Conservation (phyloP, 2,888 invertebrate species). For the Cheilosia scutellata region DNA sequence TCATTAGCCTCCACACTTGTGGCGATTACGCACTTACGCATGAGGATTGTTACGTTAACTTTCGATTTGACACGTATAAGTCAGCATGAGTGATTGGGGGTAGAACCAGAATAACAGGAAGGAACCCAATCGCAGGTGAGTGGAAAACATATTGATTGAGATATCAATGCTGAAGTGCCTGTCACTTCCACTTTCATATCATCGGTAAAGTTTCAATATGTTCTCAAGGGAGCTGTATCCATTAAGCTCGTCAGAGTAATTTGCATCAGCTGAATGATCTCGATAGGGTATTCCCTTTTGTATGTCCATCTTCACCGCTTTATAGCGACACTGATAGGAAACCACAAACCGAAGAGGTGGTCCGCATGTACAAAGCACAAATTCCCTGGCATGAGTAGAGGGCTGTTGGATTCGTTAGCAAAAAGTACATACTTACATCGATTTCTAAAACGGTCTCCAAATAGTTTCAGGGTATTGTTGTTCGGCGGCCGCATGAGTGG, state of each 20-base stretch:
- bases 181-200: constrained; percentile 27
- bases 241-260: constrained; percentile 27
- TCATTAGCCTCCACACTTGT: constrained; percentile 75
- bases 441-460: constrained; percentile 61
- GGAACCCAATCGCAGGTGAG: constrained; percentile 45
- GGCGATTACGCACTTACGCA: constrained; percentile 71
- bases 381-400: constrained; percentile 35
- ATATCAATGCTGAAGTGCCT: constrained; percentile 43
- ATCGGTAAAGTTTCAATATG: constrained; percentile 14
- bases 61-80: constrained; percentile 74
- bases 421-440: constrained; percentile 46
- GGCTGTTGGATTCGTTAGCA: constrained; percentile 55
- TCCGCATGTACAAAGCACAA: constrained; percentile 41
- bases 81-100: constrained; percentile 66
- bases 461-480: constrained; percentile 67
- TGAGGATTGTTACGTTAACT: constrained; percentile 70
- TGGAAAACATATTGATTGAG: constrained; percentile 52
- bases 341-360: constrained; percentile 43
- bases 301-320: constrained; percentile 23
- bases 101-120: constrained; percentile 38
- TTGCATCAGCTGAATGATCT: constrained; percentile 40
- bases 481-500: constrained; percentile 36
- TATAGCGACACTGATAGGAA: constrained; percentile 18
- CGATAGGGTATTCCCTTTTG: constrained; percentile 26
- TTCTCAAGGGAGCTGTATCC: constrained; percentile 5